A percentile compares a stretch with the other conserved stretches of the same genome.
These are phyloP conservation scores for Drosophila lowei DNA, from an alignment of 1,140 invertebrate genomes.

Conservation along the genomic window DNA sequence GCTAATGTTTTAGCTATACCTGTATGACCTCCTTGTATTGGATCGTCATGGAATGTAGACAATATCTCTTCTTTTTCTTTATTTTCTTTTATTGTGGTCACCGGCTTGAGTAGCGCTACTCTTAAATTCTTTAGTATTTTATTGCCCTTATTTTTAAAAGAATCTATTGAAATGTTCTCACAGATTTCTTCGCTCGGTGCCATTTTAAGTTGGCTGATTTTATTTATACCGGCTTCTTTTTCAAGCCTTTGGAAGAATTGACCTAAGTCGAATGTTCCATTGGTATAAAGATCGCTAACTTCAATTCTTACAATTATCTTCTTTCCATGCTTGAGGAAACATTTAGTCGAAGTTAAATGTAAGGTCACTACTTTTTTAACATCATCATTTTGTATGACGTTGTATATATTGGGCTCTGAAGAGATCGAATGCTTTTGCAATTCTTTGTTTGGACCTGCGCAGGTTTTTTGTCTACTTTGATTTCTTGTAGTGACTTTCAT, in stretches of 20 bases:
- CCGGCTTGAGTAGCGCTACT: constrained; percentile 2
- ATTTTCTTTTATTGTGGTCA: constrained; percentile 4
- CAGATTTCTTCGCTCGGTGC: constrained; percentile 2
- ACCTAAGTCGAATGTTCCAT: not conserved
- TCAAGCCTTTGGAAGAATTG: constrained; percentile 12
- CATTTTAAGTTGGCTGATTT: constrained; percentile 4
- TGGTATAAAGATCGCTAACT: no score
- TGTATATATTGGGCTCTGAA: no score
- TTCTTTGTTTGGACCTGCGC: no score
- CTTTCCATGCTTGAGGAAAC: not conserved
- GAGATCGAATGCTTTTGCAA: no score
- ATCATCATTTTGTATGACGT: no score
- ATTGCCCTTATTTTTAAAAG: constrained; percentile 3
- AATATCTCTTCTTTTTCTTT: constrained; percentile 1
- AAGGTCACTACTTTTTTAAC: not conserved
- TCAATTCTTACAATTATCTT: no score
- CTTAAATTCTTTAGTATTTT: not conserved
- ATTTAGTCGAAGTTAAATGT: not conserved
- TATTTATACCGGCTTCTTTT: not conserved
- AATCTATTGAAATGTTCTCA: constrained; percentile 1
- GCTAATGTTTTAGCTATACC: not conserved
- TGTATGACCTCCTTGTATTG: constrained; percentile 6
- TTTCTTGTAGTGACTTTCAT: no score
- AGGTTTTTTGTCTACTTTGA: no score
- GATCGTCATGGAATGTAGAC: not conserved